Evolutionary conservation across 92 coral and sea anemone genomes (phyloP), one percentile per base, ranked within the genome.

Genomic region (Epizoanthus scotinus): DNA sequence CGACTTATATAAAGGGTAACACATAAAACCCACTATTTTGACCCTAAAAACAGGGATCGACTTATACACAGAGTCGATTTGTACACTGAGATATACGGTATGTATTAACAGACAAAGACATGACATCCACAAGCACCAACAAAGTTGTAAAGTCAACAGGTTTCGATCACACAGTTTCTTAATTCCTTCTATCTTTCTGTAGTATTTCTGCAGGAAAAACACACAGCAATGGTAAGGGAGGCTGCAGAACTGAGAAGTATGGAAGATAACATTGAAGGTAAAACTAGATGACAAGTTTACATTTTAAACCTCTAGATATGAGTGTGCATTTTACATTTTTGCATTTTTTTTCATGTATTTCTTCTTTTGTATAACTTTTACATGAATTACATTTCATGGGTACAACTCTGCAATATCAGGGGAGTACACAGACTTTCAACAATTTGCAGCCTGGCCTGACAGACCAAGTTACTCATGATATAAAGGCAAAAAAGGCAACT

Each of bases 191-290:
- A 59, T 36, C 59, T 62, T 50, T 63, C 21, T 18, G 2, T 62
- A 87, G 91, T 44, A 44, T 78, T 55, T 34, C 59, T 87, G 70
- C 78, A 83, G 58, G 87, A 92, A 65, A 90, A 87, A 42, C 83
- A 91, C 61, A 91, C 83, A 21, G 69, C 87, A n/a, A 78, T 90
- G 81, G 86, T 50, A 27, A 82, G 34, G 54, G 92, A 92, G 49
- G 87, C 70, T 47, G 88, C 60, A 28, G 59, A 77, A 20, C 63
- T 92, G 44, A 77, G 81, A 62, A 83, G 84, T 60, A 86, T 86
- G 61, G 97, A 90, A 24, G 73, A 82, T 17, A 90, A 85, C 50
- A 64, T 85, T 9, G 83, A 83, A 77, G 97, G 97, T 92, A n/a
- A n/a, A n/a, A n/a, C n/a, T n/a, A 73, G 25, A 63, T 67, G 24